These are phyloP conservation scores for Amphiprion clarkii DNA, from an alignment of 2,797 vertebrate genomes.

Conservation along the genomic window DNA sequence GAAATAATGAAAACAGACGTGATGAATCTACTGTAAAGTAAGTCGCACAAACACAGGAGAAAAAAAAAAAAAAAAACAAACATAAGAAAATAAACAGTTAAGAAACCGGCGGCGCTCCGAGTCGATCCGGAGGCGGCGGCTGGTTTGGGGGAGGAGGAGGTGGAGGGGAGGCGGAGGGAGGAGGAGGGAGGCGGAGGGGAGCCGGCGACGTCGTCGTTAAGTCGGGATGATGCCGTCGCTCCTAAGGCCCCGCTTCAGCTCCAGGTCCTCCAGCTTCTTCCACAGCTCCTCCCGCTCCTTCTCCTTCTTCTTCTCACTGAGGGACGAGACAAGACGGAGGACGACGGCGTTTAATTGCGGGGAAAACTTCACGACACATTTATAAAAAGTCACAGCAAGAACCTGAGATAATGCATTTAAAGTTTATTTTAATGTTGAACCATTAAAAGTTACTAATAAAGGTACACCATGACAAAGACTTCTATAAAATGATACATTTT, in stretches of 20 bases:
- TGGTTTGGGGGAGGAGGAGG: slow-evolving; percentile 33
- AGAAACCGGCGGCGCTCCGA: slow-evolving; percentile 86
- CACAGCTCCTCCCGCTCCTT: slow-evolving; percentile 98
- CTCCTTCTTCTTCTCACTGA: slow-evolving; percentile 99
- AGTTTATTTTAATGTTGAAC: too few species aligned
- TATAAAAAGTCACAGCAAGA: too few species aligned
- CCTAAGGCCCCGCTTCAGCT: slow-evolving; percentile 97
- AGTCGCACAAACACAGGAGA: slow-evolving; percentile 95
- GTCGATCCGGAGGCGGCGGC: slow-evolving; percentile 88
- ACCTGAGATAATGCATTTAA: too few species aligned
- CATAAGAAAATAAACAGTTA: slow-evolving; percentile 43
- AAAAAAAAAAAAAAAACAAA: slow-evolving; percentile 59
- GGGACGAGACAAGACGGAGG: background rate
- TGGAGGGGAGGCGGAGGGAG: slow-evolving; percentile 43
- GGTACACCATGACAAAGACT: too few species aligned
- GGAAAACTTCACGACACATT: too few species aligned
- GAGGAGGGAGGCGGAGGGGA: slow-evolving; percentile 45
- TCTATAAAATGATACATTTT: too few species aligned
- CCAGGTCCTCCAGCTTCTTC: slow-evolving; percentile 99
- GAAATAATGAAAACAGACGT: slow-evolving; percentile 98
- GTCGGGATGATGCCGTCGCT: slow-evolving; percentile 98
- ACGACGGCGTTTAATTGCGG: too few species aligned
- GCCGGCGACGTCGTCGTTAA: slow-evolving; percentile 88
- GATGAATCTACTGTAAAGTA: slow-evolving; percentile 98
- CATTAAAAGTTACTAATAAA: too few species aligned